Base-by-base conservation (phyloP, 2,888 invertebrate species). In the Caenorhabditis sp. region DNA sequence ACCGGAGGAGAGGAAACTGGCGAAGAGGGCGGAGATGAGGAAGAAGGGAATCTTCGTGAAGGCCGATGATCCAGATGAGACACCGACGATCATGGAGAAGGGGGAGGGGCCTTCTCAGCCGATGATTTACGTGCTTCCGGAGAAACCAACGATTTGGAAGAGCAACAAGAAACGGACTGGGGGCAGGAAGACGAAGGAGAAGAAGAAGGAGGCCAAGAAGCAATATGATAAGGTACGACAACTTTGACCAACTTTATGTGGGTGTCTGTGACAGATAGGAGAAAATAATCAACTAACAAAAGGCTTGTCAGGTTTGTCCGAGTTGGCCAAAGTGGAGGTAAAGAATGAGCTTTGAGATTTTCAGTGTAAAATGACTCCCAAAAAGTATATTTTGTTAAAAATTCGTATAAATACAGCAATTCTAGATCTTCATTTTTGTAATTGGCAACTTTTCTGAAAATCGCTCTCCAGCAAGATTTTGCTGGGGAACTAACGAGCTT, bases 31-130 rank as follows among this genome's bases (percentile, higher is more conserved):
- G 3, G 84, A 84, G 24, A 82, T 79, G 80, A 51, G 86, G 1
- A 66, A 68, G 44, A 63, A 64, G 26, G 84, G 84, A 31, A 84
- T 86, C 24, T 82, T 84, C 44, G 86, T 86, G 68, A 83, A 82
- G 19, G 86, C 86, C 10, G 86, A 86, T 51, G 86, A 86, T 70
- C 68, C 59, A 38, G 86, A 86, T 26, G 76, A 84, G 51, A 63
- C 76, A 31, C 82, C 82, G 24, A 84, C 86, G 2, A 56, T 82
- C 12, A 44, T 86, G 68, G 86, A 86, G 61, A 80, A 82, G 10
- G 73, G 74, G 0, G 70, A 69, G 1, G 70, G 74, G 5, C 47
- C 47, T 10, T 31, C 14, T 19, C 64, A 66, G 12, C 64, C 80
- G n/a, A 47, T 64, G 66, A n/a, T 58, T 38, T 72, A 58, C 56